phyloP scores from a whole-genome alignment of 2,113 vertebrate genomes.

The Tretioscincus oriximinensis region DNA sequence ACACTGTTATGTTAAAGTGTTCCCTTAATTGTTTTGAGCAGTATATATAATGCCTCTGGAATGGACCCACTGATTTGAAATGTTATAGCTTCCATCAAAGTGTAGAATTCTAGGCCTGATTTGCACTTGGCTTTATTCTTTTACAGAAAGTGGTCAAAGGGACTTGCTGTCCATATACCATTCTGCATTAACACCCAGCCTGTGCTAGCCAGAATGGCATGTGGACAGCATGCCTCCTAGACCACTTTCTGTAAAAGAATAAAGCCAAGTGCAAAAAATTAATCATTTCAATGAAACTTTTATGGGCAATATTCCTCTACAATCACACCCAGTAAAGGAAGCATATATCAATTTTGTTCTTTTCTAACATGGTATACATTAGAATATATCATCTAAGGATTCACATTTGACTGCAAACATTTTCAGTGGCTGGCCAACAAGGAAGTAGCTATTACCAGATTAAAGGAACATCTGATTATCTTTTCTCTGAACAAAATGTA shows the following conservation, averaged over 20 bases:
- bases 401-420: neutral
- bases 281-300: neutral
- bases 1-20: no score
- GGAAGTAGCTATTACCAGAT: neutral
- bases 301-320: neutral
- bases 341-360: neutral
- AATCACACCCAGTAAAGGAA: neutral
- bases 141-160: no score
- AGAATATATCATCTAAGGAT: neutral
- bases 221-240: no score
- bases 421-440: neutral
- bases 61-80: neutral
- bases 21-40: no score
- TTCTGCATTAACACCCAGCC: no score
- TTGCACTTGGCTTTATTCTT: no score
- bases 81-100: neutral
- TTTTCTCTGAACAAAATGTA: neutral
- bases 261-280: no score
- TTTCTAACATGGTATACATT: neutral
- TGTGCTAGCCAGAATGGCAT: no score
- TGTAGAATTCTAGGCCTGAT: no score
- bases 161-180: no score
- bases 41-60: neutral
- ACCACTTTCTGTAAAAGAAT: no score
- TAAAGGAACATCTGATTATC: neutral